Evolutionary conservation across 2,797 vertebrate genomes (phyloP).

Genomic region (Crocodylus rhombifer): DNA sequence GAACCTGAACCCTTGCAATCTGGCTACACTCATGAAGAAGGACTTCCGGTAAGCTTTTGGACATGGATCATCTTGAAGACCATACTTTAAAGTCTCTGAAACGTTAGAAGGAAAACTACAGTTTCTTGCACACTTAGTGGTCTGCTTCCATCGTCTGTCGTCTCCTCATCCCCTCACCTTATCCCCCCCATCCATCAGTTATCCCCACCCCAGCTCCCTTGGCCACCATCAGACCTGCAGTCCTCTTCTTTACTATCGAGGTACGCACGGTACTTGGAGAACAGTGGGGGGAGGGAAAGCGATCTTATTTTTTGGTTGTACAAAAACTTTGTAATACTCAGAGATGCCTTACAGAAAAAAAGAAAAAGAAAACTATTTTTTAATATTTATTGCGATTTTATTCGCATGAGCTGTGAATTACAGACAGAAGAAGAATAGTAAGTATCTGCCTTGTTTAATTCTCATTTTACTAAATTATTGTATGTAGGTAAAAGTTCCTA

Average conservation of each 20-base stretch:
- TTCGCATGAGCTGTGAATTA: conserved; percentile 79
- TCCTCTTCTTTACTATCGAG: conserved; percentile 52
- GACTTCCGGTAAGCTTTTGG: conserved; percentile 66
- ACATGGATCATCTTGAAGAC: conserved; percentile 64
- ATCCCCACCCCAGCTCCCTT: not conserved
- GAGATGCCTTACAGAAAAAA: conserved; percentile 81
- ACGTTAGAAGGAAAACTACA: conserved; percentile 55
- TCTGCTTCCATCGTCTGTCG: conserved; percentile 53
- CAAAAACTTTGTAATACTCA: conserved; percentile 79
- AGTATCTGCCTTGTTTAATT: conserved; percentile 73
- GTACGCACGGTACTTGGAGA: conserved; percentile 68
- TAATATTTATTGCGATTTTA: conserved; percentile 80
- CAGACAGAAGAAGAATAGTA: conserved; percentile 70
- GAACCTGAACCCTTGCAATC: conserved; percentile 37
- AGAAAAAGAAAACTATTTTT: conserved; percentile 68
- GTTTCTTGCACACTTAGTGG: conserved; percentile 47
- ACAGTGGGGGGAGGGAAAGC: conserved; percentile 56
- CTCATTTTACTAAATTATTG: conserved; percentile 77
- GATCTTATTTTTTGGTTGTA: conserved; percentile 77
- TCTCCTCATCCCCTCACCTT: not conserved
- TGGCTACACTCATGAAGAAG: conserved; percentile 49
- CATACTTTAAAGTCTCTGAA: conserved; percentile 58
- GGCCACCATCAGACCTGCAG: conserved; percentile 9
- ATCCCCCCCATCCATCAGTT: not conserved
- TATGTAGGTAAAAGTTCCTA: conserved; percentile 70